Base-by-base conservation (phyloP, 2,888 invertebrate genomes). In the Leucoma salicis region DNA sequence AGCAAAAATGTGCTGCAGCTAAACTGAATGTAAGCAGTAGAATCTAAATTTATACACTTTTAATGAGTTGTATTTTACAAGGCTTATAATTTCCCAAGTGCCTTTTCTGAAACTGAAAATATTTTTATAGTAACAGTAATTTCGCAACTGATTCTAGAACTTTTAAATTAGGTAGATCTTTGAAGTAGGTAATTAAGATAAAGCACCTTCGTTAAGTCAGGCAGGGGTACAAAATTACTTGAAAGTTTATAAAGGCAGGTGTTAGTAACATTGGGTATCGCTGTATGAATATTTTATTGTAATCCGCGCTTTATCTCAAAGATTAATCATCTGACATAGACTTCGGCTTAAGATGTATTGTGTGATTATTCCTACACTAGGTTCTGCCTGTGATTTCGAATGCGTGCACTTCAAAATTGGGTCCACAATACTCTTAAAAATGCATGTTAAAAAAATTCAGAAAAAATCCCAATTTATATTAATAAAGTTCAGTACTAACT, bases 261-360 rank as follows among this genome's bases (percentile, higher is more conserved):
- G 48, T 46, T 51, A 47, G 51, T 49, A 51, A 47, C 47, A 49
- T 55, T 58, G 48, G 41, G 46, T 52, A 42, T 39, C 46, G 50
- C 35, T 37, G 35, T 44, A 52, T 59, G 49, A 62, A 63, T 59
- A 59, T 59, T 49, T 58, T 42, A 54, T 54, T 44, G 39, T 49
- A 49, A 51, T 24, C 38, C 43, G 38, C 39, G 46, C 42, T 41
- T 41, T 62, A 38, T 51, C 41, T 44, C 34, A 35, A 27, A 27
- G 1, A 11, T 27, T 27, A 27, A n/a, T n/a, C n/a, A n/a, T n/a
- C n/a, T n/a, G n/a, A n/a, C n/a, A n/a, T n/a, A n/a, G n/a, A n/a
- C n/a, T n/a, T n/a, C n/a, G n/a, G n/a, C n/a, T n/a, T n/a, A n/a
- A n/a, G n/a, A n/a, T n/a, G n/a, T n/a, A n/a, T n/a, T n/a, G n/a